Percentiles rank a stretch among this genome's conserved stretches.
phyloP scores from a whole-genome alignment of 1,140 invertebrate species.

The Conus betulinus region DNA sequence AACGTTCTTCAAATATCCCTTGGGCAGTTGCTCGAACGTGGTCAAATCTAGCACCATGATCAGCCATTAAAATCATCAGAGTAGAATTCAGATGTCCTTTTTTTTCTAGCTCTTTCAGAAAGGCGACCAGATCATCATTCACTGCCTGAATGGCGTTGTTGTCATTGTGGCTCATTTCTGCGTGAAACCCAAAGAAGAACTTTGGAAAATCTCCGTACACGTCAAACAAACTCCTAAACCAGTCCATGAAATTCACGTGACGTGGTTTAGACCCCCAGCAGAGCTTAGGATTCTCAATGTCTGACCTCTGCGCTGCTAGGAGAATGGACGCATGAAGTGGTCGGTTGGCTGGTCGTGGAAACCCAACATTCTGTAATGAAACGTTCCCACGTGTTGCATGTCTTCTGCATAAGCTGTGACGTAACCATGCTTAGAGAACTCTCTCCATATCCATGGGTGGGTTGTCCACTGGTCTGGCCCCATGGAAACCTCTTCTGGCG shows the following conservation, averaged over 20 bases:
- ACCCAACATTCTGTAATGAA: slow-evolving; percentile 92
- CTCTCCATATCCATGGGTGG: slow-evolving; percentile 83
- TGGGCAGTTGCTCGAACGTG: slow-evolving; percentile 85
- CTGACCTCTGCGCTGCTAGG: slow-evolving; percentile 80
- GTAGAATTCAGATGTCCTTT: slow-evolving; percentile 76
- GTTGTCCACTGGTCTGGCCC: slow-evolving; percentile 82
- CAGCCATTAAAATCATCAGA: slow-evolving; percentile 87
- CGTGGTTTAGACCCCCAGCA: slow-evolving; percentile 88
- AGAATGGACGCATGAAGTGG: slow-evolving; percentile 92
- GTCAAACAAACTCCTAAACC: slow-evolving; percentile 80
- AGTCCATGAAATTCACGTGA: slow-evolving; percentile 84
- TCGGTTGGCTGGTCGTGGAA: slow-evolving; percentile 90
- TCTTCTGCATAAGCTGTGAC: slow-evolving; percentile 91
- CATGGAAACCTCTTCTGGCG: slow-evolving; percentile 74
- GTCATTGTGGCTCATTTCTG: slow-evolving; percentile 90
- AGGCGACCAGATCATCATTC: slow-evolving; percentile 81
- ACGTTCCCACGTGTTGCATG: slow-evolving; percentile 87
- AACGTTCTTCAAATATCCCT: slow-evolving; percentile 91
- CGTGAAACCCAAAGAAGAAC: slow-evolving; percentile 89
- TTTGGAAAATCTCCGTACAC: slow-evolving; percentile 83
- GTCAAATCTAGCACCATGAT: slow-evolving; percentile 94
- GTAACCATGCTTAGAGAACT: slow-evolving; percentile 79
- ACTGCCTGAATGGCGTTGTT: slow-evolving; percentile 83
- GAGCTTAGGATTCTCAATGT: slow-evolving; percentile 70
- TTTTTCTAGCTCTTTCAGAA: slow-evolving; percentile 85